Evolutionary conservation across 2,113 vertebrate species (phyloP).

Genomic region (Poecile atricapillus): DNA sequence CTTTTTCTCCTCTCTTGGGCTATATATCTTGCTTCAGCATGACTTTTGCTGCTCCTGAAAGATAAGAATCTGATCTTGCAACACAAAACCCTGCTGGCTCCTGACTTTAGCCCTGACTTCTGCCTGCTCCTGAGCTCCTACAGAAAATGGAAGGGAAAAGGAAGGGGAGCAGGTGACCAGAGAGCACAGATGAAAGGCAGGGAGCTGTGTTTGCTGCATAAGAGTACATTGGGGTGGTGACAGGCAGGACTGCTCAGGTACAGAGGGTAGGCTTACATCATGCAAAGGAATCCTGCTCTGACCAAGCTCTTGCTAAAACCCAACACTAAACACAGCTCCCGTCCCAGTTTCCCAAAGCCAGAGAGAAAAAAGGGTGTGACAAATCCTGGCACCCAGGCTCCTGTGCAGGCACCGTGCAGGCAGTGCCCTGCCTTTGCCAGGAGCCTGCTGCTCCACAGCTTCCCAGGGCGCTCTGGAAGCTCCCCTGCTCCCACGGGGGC

Average conservation of each 20-base stretch:
- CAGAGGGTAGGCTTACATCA: background rate
- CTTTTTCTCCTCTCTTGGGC: background rate
- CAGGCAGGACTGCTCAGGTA: background rate
- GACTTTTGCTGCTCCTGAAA: background rate
- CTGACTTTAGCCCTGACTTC: background rate
- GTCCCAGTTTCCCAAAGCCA: background rate
- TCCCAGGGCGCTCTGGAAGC: background rate
- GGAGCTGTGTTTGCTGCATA: rapidly evolving
- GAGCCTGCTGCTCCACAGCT: background rate
- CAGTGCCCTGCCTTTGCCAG: background rate
- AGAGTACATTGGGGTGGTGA: background rate
- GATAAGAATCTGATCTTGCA: background rate
- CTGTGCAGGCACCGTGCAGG: background rate
- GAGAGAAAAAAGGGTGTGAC: background rate
- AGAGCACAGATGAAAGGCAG: background rate
- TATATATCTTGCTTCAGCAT: background rate
- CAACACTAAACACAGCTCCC: background rate
- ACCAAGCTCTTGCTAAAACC: background rate
- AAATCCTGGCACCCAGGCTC: background rate
- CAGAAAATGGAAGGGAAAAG: background rate
- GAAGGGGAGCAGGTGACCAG: background rate
- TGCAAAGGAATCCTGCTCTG: background rate
- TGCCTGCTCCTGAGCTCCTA: background rate
- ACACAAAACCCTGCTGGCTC: background rate
- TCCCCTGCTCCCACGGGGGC: background rate